Evolutionary conservation across 2,797 vertebrate species (phyloP), one percentile per base, ranked within the genome.

Genomic region (Amazona finschi): DNA sequence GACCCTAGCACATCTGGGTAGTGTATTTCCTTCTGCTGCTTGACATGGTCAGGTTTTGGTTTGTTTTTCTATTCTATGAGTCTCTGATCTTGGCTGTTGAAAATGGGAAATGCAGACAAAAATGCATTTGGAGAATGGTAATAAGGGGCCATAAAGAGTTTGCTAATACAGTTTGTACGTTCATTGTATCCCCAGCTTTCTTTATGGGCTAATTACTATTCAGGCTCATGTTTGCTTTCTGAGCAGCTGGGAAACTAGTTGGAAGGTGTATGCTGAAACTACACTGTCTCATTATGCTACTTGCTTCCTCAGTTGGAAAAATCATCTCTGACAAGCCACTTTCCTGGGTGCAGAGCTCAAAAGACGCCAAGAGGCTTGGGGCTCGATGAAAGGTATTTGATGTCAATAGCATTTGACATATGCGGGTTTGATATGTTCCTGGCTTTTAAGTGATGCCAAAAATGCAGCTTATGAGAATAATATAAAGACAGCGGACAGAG

Each of bases 321-420:
- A 99, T 98, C 98, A 98, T 96, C 98, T 97, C 97, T 98, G 98
- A 98, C 98, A 98, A 98, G 97, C 97, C 98, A 98, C 98, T 98
- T 98, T 98, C 97, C 95, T 89, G 57, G 91, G 94, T 91, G 96
- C 96, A 85, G 94, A 84, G 87, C 97, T 96, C 95, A 97, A 94
- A 98, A 97, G 96, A 96, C 38, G 61, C 94, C 87, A 94, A 92
- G 90, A 94, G 95, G 93, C 90, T 87, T 77, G 43, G 77, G 76
- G 96, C 97, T 96, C 87, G 85, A 97, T 97, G 98, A 97, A 97
- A 98, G 96, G 91, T 96, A 91, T 98, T 98, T 98, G 98, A 98
- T 94, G 97, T 91, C 97, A 94, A 98, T 97, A 95, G 97, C 94
- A 97, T 94, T 97, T 98, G 98, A 98, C 98, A 98, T 95, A 53